Conservation (phyloP, 2,888 invertebrate genomes). For the Formica aserva region DNA sequence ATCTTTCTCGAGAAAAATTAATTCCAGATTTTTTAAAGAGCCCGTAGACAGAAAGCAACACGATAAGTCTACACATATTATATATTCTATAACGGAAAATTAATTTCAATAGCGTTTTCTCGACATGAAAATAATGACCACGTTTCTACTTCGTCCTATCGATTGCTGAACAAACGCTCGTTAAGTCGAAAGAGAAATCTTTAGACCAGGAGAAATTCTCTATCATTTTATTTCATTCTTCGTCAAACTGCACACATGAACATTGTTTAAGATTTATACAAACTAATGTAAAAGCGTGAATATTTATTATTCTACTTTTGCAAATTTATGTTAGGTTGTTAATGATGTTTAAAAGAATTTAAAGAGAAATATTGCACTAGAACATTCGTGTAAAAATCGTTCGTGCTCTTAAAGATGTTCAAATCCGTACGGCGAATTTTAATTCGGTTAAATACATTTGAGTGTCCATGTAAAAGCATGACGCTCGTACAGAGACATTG, state of each 20-base stretch:
- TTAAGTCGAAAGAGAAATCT: constrained; percentile 2
- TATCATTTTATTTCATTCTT: constrained; percentile 20
- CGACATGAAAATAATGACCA: constrained; percentile 16
- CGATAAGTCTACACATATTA: background rate
- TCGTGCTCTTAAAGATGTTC: background rate
- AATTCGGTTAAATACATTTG: constrained; percentile 24
- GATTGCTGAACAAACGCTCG: constrained; percentile 17
- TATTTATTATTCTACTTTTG: background rate
- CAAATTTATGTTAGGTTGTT: constrained; percentile 20
- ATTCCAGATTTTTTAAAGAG: background rate
- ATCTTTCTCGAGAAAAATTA: background rate
- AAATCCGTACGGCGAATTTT: background rate
- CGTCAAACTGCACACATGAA: background rate
- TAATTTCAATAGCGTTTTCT: background rate
- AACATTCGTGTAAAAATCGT: background rate
- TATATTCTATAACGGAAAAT: background rate
- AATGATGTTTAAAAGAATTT: background rate
- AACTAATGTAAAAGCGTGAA: constrained; percentile 5
- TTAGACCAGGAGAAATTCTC: background rate
- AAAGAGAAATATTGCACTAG: background rate
- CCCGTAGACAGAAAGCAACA: background rate
- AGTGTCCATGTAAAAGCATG: background rate
- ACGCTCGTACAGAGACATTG: background rate
- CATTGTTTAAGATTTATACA: constrained; percentile 8
- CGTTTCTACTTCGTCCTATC: background rate